Conservation (phyloP, 2,888 invertebrate genomes). For the Drosophila seclusa region DNA sequence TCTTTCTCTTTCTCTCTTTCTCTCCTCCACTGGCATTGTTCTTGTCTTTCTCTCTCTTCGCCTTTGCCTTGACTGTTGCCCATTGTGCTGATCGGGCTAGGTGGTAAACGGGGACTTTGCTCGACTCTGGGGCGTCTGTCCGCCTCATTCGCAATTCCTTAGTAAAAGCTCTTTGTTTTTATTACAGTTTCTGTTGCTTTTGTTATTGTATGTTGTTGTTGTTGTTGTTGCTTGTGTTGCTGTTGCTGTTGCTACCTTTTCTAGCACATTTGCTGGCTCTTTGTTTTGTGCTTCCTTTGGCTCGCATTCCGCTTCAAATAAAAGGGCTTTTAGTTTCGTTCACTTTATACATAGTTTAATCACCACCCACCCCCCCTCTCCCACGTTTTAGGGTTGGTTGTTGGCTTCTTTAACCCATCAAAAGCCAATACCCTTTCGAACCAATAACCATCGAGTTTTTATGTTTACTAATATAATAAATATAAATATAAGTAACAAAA, state of each 20-base stretch:
- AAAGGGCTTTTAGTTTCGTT: slow-evolving; percentile 44
- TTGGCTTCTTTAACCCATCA: slow-evolving; percentile 16
- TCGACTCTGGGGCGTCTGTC: slow-evolving; percentile 37
- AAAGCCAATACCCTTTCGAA: not conserved
- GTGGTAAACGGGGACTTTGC: slow-evolving; percentile 4
- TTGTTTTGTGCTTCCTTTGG: slow-evolving; percentile 53
- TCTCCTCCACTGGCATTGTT: not conserved
- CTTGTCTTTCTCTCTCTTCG: not conserved
- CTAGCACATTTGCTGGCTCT: slow-evolving; percentile 47
- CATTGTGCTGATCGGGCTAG: slow-evolving; percentile 49
- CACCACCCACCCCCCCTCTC: not conserved
- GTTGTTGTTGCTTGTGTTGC: not conserved
- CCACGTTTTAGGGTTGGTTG: slow-evolving; percentile 22
- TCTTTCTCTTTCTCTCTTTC: not conserved
- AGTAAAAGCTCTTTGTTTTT: slow-evolving; percentile 29
- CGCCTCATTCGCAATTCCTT: slow-evolving; percentile 39
- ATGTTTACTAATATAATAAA: not conserved
- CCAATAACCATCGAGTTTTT: not conserved
- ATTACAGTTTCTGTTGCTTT: slow-evolving; percentile 15
- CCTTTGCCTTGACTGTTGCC: slow-evolving; percentile 63
- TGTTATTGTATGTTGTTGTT: slow-evolving; percentile 32
- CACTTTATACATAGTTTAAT: slow-evolving; percentile 50
- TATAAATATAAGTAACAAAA: too few relatives aligned
- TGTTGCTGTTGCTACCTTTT: slow-evolving; percentile 43
- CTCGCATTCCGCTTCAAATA: slow-evolving; percentile 56